Evolutionary conservation across 2,113 vertebrate species (phyloP), one percentile per base, ranked within the genome.

Genomic region (Porphyrio hochstetteri): DNA sequence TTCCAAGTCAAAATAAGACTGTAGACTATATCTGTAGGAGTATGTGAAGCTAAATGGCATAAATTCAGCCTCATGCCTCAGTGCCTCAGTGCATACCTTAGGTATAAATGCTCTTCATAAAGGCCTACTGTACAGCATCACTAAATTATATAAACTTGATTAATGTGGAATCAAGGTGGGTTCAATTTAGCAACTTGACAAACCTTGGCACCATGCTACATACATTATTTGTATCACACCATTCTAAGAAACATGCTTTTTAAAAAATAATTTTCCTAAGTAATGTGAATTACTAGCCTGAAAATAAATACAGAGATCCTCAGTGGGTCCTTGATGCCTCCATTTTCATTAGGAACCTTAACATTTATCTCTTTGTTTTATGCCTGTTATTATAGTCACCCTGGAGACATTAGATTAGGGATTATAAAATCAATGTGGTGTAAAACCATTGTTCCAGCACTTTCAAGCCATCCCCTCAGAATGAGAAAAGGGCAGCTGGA

Each of bases 301-400:
- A 92, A 93, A 93, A 67, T 86, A 97, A 92, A 85, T 89, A 90
- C 48, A 83, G 81, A 94, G 27, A 70, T 72, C 86, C 88, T 94
- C 76, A 69, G 57, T 52, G 65, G 48, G 46, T 95, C 55, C 74
- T 96, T 84, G 76, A 88, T 80, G 40, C 82, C 48, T 94, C 61
- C 63, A 86, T 92, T 96, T 93, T 94, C 88, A 92, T 94, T 94
- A 91, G 89, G 91, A 97, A 95, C 48, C 95, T 85, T 35, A 95
- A 71, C 74, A 96, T 95, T 95, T 97, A 93, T 96, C 95, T 95
- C 92, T 96, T 97, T 97, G 94, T 96, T 97, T 97, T 96, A 95
- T 93, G 61, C 20, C 65, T 38, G 25, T 95, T 96, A 70, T 97
- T 96, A 96, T 35, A 90, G 82, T 67, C 33, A 61, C 89, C 72